Evolutionary conservation across 30 jellyfish, hydroid and myxozoan species (phyloP), one percentile per base, ranked within the genome.

Genomic region (Aurelia aurita complex sp. Pacific): DNA sequence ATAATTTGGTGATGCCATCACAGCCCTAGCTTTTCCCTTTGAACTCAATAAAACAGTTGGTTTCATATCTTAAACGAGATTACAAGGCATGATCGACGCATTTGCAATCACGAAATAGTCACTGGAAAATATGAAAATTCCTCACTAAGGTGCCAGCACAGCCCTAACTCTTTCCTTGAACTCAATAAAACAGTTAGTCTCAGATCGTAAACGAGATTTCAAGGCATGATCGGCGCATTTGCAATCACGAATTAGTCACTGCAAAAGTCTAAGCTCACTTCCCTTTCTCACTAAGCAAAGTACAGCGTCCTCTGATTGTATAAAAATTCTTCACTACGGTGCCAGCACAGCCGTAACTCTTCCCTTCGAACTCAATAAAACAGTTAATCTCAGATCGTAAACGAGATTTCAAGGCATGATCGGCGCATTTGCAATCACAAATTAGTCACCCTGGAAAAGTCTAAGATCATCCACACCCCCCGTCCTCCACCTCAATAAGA

Each of bases 151-250:
- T 63, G 12, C 76, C 12, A 6, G 54, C 76, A 13, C 43, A 4
- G 38, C 18, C 38, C 3, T 46, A 54, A 54, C 0, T 0, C 69
- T 72, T 83, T 86, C 92, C 81, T 73, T 55, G 79, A 32, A 69
- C 92, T 13, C 68, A 69, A 83, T 83, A 33, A 83, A 83, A 83
- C 92, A 83, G 92, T 68, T 19, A 69, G 92, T 72, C 67, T 3
- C 73, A 50, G 33, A 40, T 42, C 62, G 40, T 64, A 83, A 59
- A 83, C 74, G 71, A 60, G 92, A 83, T 83, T 69, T 69, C 67
- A 51, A 33, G 70, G 77, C 51, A 6, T 19, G 61, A 66, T 55
- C 65, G 54, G 0, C 69, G 32, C 51, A 46, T 9, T 69, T 43
- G 70, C 77, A 43, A 4, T 5, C 1, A 10, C 54, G 54, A 5